Evolutionary conservation across 2,113 vertebrate species (phyloP).

Genomic region (Seriola rivoliana): DNA sequence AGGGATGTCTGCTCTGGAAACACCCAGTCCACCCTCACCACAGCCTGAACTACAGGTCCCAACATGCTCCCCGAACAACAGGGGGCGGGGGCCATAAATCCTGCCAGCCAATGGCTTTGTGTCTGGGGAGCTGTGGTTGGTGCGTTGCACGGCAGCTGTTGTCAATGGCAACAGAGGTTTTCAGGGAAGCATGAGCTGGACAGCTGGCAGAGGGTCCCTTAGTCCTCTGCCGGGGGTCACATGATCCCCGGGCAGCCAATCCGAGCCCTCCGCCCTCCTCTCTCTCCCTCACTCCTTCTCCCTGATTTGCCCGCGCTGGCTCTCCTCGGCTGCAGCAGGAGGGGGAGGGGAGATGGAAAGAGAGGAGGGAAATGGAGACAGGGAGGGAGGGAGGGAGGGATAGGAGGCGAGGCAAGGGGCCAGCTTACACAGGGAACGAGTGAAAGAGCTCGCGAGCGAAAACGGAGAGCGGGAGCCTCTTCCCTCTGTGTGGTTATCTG

Average conservation of each 20-base stretch:
- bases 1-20: constrained; percentile 37
- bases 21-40: neutral
- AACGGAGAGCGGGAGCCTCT: constrained; percentile 75
- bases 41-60: constrained; percentile 78
- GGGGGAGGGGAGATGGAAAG: constrained; percentile 73
- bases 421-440: constrained; percentile 66
- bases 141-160: constrained; percentile 76
- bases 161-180: constrained; percentile 85
- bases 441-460: constrained; percentile 60
- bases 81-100: constrained; percentile 53
- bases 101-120: constrained; percentile 75
- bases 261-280: constrained; percentile 42
- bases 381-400: constrained; percentile 30
- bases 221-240: constrained; percentile 62
- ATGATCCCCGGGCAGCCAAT: constrained; percentile 66
- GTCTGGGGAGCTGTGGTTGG: constrained; percentile 61
- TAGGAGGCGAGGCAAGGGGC: constrained; percentile 58
- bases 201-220: constrained; percentile 80
- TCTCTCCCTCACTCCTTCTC: constrained; percentile 40
- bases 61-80: constrained; percentile 65
- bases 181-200: constrained; percentile 80
- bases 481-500: constrained; percentile 50
- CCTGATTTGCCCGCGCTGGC: constrained; percentile 53
- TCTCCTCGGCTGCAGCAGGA: constrained; percentile 60
- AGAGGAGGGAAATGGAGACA: constrained; percentile 64